Evolutionary conservation across 92 coral and sea anemone genomes (phyloP).

Genomic region (Porites evermanni): DNA sequence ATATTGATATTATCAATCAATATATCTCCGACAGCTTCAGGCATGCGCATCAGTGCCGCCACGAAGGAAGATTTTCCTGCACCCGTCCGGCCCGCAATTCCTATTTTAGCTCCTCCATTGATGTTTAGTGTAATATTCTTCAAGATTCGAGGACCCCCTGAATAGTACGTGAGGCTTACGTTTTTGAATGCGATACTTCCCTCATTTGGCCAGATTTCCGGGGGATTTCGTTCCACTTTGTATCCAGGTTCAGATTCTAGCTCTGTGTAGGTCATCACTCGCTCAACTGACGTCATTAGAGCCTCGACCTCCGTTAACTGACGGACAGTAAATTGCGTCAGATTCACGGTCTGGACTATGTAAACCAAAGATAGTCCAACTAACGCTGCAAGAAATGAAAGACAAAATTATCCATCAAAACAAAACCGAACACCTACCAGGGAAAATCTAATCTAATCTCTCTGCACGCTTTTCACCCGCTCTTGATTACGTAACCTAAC

Average conservation of each 20-base stretch:
- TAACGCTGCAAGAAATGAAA: too few species aligned
- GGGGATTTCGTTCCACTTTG: not conserved
- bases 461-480: too few species aligned
- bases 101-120: not conserved
- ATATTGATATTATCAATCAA: constrained; percentile 16
- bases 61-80: not conserved
- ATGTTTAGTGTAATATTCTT: not conserved
- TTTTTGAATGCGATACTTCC: not conserved
- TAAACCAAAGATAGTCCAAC: too few species aligned
- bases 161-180: not conserved
- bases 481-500: too few species aligned
- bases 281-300: not conserved
- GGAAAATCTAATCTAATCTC: too few species aligned
- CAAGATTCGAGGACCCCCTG: not conserved
- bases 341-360: too few species aligned
- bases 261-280: not conserved
- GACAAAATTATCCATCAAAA: too few species aligned
- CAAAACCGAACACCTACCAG: too few species aligned
- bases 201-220: not conserved
- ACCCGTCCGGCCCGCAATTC: not conserved
- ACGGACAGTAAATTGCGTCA: too few species aligned
- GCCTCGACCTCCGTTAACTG: not conserved
- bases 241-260: not conserved
- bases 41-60: constrained; percentile 27
- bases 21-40: constrained; percentile 20